Percentiles rank a stretch among this genome's conserved stretches.
Conservation (phyloP, 2,797 vertebrate genomes). For the Myiothlypis coronata region DNA sequence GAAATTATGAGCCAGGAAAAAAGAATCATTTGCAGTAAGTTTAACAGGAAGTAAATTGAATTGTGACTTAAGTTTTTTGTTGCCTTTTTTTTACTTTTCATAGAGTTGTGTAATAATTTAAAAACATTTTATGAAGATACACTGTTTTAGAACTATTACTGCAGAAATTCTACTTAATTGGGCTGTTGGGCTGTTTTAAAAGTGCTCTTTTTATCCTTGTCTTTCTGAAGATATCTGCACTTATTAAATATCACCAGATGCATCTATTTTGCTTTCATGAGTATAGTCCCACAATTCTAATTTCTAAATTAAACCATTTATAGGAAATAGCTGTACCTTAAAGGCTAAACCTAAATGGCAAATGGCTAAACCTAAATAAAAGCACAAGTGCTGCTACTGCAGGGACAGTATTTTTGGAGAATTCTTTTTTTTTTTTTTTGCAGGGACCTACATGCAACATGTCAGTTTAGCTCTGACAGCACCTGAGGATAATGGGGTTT, state of each 20-base stretch:
- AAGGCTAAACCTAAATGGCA: neutral
- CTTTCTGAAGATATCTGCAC: neutral
- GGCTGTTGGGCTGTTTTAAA: neutral
- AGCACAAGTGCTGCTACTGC: neutral
- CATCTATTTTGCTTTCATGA: neutral
- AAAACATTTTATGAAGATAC: neutral
- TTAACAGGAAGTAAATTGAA: neutral
- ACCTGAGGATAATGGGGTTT: neutral
- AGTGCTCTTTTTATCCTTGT: neutral
- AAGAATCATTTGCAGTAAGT: neutral
- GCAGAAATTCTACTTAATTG: neutral
- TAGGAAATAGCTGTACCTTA: neutral
- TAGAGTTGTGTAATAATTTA: neutral
- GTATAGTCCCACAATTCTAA: neutral
- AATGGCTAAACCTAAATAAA: neutral
- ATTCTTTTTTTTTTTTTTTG: neutral
- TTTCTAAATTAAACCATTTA: neutral
- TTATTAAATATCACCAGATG: neutral
- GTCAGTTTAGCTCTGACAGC: neutral
- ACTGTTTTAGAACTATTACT: neutral
- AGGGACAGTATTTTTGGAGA: neutral
- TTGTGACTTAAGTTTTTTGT: neutral
- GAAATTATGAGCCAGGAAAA: neutral
- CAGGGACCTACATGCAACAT: fast-evolving
- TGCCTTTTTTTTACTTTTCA: neutral